Evolutionary conservation across 2,888 invertebrate species (phyloP), one percentile per base, ranked within the genome.

Genomic region (Cheilosia grossa): DNA sequence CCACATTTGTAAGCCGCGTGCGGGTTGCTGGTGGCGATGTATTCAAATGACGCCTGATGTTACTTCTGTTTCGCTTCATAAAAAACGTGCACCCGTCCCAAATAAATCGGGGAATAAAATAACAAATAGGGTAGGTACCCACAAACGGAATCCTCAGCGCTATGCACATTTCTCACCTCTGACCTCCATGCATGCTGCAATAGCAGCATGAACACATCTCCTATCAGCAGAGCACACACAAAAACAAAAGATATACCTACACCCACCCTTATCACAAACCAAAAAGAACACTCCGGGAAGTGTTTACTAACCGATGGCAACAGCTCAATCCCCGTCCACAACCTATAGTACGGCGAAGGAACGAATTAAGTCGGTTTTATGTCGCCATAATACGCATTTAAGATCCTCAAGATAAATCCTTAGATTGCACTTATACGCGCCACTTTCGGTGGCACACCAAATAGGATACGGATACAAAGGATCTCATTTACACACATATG

Each of bases 311-410:
- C 42, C 74, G 44, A 30, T 51, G 40, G 49, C 66, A 81, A 82
- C 58, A 66, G 53, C 59, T 66, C 66, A 66, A 59, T 72, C 44
- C 53, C 64, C 19, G 24, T 44, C 59, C 70, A 64, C 77, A 54
- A 59, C 21, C 6, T 7, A 47, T 21, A 9, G 21, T 42, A 21
- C 42, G 7, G 9, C 42, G 44, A 64, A 56, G 21, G 51, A 79
- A 79, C 69, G 64, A 75, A 83, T 79, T 79, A 82, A 64, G 73
- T 82, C 56, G 69, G 82, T 82, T 79, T 82, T 79, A 82, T 79
- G 79, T 73, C 82, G 21, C 82, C 73, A 54, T 78, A 82, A 73
- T 73, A 78, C 66, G 53, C 67, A 64, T 83, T 83, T 74, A 64
- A 64, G 64, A 74, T 83, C 69, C 58, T 78, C 54, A 17, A 63